A percentile compares a stretch with the other conserved stretches of the same genome.
Evolutionary conservation across 37 sponge, comb jelly and placozoan species (phyloP).

Genomic region (Spongilla lacustris): DNA sequence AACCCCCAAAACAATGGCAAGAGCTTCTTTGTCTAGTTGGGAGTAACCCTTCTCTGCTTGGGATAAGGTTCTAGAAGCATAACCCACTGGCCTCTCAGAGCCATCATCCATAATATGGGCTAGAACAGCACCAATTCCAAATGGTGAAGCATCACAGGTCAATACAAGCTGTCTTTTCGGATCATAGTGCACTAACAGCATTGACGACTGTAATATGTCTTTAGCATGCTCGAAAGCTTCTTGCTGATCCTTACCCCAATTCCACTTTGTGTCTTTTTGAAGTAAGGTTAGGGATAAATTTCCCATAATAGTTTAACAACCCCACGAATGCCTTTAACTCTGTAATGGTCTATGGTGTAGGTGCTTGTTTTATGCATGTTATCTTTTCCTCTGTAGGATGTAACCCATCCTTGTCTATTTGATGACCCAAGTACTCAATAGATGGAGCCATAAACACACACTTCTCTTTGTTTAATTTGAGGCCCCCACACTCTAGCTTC

Average conservation of each 20-base stretch:
- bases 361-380: conserved; percentile 18
- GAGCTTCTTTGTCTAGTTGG: conserved; percentile 23
- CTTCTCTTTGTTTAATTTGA: conserved; percentile 6
- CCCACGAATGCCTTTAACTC: conserved; percentile 38
- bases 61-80: conserved; percentile 34
- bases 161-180: conserved; percentile 26
- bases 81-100: conserved; percentile 30
- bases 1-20: conserved; percentile 5
- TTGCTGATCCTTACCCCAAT: conserved; percentile 25
- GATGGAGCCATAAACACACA: conserved; percentile 9
- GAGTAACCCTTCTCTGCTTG: conserved; percentile 11
- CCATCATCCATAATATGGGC: conserved; percentile 26
- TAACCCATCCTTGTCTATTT: conserved; percentile 14
- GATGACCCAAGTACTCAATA: conserved; percentile 28
- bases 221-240: conserved; percentile 48
- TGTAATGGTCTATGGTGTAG: conserved; percentile 13
- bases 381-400: conserved; percentile 14
- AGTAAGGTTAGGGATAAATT: conserved; percentile 50
- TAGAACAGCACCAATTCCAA: conserved; percentile 46
- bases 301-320: conserved; percentile 34
- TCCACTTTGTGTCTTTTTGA: conserved; percentile 12
- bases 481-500: not conserved
- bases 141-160: conserved; percentile 51
- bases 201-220: conserved; percentile 3
- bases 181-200: conserved; percentile 38